Evolutionary conservation across 2,113 vertebrate species (phyloP), one percentile per base, ranked within the genome.

Genomic region (Phyllopteryx taeniolatus): DNA sequence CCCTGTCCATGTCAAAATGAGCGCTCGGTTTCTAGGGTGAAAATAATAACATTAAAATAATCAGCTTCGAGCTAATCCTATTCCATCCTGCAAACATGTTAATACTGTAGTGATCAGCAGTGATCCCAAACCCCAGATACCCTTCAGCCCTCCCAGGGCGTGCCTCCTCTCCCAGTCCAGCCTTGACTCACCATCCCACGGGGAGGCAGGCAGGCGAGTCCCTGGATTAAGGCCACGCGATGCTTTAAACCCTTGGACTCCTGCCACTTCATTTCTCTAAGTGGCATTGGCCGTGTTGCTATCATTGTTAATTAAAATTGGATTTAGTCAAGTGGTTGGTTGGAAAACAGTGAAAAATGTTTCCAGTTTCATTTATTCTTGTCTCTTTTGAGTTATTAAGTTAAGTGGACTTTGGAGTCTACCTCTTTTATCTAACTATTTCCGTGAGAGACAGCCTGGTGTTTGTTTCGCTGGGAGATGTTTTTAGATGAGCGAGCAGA

Each of bases 221-320:
- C 83, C 87, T 81, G 89, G 89, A 91, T 92, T 92, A 91, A 83
- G 88, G 81, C 84, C 81, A 87, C 82, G 83, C 79, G 22, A 56
- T 75, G 80, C 83, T 86, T 79, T 87, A 86, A 89, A 86, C 72
- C 81, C 64, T 80, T 86, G 90, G 88, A 88, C 62, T 27, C 62
- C 70, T 13, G 88, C 90, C 92, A 92, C 78, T 88, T 90, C 75
- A 90, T 89, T 90, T 85, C 79, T 88, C 87, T 91, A 84, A 89
- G 79, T 84, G 86, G 79, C 85, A 67, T 77, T 17, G n/a, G 77
- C 44, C 79, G 74, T 68, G 51, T 81, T 83, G 74, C 89, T 76
- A 73, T 77, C 78, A 89, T 80, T 79, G 81, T 81, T 88, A 82
- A 91, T 90, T 91, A 86, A 86, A 85, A 75, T 77, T 78, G 82